phyloP scores from a whole-genome alignment of 2,113 vertebrate species.

The Gavialis gangeticus region DNA sequence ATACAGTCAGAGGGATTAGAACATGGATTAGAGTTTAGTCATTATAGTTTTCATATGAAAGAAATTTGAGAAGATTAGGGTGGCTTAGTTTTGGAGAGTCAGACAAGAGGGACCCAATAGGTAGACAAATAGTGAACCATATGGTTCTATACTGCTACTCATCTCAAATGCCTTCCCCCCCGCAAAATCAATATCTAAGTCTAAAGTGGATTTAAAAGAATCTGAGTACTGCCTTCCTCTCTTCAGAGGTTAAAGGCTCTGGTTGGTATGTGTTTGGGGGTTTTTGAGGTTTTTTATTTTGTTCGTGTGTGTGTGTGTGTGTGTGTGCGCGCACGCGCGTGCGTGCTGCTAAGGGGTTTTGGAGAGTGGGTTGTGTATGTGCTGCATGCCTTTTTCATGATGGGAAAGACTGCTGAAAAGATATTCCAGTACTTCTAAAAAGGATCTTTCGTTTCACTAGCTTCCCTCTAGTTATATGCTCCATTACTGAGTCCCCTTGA shows the following conservation, averaged over 20 bases:
- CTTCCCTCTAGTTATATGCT: background rate
- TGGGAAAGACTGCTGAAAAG: background rate
- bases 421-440: background rate
- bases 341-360: too few species aligned
- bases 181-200: background rate
- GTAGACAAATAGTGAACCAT: background rate
- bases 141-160: background rate
- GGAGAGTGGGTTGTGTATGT: too few species aligned
- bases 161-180: background rate
- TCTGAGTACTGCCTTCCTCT: background rate
- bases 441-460: background rate
- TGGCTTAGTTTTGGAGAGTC: background rate
- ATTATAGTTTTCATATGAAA: background rate
- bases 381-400: too few species aligned
- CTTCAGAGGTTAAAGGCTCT: background rate
- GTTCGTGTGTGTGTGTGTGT: background rate
- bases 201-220: background rate
- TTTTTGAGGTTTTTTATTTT: background rate
- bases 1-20: background rate
- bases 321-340: too few species aligned
- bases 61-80: background rate
- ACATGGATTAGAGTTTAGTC: background rate
- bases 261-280: background rate
- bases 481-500: background rate
- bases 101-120: background rate